These are phyloP conservation scores for Paragorgia papillata DNA, from an alignment of 92 coral and sea anemone species.

Conservation along the genomic window DNA sequence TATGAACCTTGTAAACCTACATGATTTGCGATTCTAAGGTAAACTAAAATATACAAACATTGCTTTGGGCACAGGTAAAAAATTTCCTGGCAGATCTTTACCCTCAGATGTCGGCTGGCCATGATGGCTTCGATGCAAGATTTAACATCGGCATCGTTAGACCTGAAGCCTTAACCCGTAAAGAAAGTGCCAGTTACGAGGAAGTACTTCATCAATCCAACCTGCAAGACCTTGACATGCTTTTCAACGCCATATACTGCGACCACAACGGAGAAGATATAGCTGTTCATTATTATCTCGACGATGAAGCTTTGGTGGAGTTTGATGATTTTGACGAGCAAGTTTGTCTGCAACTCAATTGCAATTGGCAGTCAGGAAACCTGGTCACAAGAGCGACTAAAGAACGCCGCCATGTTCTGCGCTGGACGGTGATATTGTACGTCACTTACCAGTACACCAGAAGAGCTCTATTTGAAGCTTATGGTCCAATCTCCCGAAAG, in stretches of 20 bases:
- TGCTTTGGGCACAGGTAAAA: no score
- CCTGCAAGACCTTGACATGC: conserved; percentile 41
- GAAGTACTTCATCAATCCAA: conserved; percentile 33
- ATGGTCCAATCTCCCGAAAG: conserved; percentile 22
- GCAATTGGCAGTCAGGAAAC: conserved; percentile 52
- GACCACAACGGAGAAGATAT: no score
- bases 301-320: conserved; percentile 43
- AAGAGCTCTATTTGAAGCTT: conserved; percentile 30
- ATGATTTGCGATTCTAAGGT: no score
- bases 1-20: no score
- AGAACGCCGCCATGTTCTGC: no score
- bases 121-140: no score
- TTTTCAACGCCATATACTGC: conserved; percentile 52
- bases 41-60: no score
- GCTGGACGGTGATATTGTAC: no score
- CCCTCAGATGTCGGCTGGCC: conserved; percentile 57
- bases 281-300: conserved; percentile 27
- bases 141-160: conserved; percentile 33
- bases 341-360: conserved; percentile 52
- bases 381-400: no score
- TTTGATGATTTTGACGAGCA: conserved; percentile 57
- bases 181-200: conserved; percentile 54
- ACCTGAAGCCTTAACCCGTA: conserved; percentile 49
- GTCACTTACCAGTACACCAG: no score
- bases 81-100: conserved; percentile 58